These are phyloP conservation scores for Tenebrio molitor DNA, from an alignment of 1,140 invertebrate species.

Conservation along the genomic window DNA sequence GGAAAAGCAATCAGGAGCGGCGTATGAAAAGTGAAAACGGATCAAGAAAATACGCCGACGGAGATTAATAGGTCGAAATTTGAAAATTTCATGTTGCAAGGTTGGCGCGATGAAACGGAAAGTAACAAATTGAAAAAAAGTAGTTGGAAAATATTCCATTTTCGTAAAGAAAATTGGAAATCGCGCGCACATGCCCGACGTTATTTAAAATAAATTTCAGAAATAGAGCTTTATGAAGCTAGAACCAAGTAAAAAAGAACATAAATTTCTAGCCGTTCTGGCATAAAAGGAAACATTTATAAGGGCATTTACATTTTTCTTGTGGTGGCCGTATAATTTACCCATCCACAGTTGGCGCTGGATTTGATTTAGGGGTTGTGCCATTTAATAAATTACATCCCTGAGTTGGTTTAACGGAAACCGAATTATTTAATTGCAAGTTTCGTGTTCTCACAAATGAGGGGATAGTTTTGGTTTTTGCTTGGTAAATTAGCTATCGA, in stretches of 20 bases:
- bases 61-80: neutral
- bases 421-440: conserved; percentile 23
- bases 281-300: conserved; percentile 55
- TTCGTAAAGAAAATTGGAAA: conserved; percentile 17
- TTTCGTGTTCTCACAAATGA: neutral
- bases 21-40: neutral
- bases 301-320: conserved; percentile 54
- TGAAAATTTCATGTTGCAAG: neutral
- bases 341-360: conserved; percentile 37
- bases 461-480: neutral
- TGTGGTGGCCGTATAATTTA: conserved; percentile 52
- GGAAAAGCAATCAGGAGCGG: neutral
- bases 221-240: conserved; percentile 34
- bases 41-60: neutral
- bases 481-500: conserved; percentile 26
- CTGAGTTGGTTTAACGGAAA: conserved; percentile 23
- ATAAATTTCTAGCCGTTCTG: conserved; percentile 49
- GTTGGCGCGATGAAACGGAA: neutral
- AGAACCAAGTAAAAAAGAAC: conserved; percentile 31
- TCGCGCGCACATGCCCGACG: neutral
- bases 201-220: conserved; percentile 29
- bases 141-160: conserved; percentile 12
- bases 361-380: conserved; percentile 43
- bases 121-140: neutral
- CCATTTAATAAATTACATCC: conserved; percentile 32